Base-by-base conservation (phyloP, 2,113 vertebrate species). In the Charina bottae region DNA sequence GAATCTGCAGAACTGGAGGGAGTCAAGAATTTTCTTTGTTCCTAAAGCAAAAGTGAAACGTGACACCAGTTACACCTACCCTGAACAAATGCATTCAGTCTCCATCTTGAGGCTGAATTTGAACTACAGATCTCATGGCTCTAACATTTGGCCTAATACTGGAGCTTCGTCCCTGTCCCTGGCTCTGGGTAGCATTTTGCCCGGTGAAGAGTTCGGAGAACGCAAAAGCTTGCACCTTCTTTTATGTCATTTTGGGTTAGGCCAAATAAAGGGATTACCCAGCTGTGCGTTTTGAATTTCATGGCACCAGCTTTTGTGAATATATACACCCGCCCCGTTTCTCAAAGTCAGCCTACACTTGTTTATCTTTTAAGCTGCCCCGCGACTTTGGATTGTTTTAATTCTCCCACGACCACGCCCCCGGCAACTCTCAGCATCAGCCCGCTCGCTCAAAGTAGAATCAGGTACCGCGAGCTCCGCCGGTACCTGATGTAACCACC, bases 61-160 rank as follows among this genome's bases (percentile, higher is more conserved):
- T 78, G 72, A 78, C 72, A 78, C 72, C 42, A 78, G 72, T 78
- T 78, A 78, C 33, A 78, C 72, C 72, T 78, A 78, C 72, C 72
- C 72, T 42, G 72, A 33, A 42, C 72, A 78, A 42, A 78, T 78
- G 72, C 72, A 78, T 78, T 78, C 72, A 78, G 72, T 78, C 72
- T 78, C 72, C 72, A 78, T 78, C 72, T 78, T 78, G 72, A 78
- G 72, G 72, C 72, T 42, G 33, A 9, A 78, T 42, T 78, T 78
- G 72, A 78, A 78, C 72, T 78, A 33, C 72, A 78, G 72, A 9
- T 21, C 17, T 78, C 72, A 42, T 9, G 33, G 33, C 33, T 37
- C 72, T 78, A 42, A 78, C 33, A 10, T 42, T 78, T 21, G 72
- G 33, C 72, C 72, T 78, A 42, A 21, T 33, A 1, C 72, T 9